Evolutionary conservation across 2,113 vertebrate genomes (phyloP).

Genomic region (Rostratula benghalensis): DNA sequence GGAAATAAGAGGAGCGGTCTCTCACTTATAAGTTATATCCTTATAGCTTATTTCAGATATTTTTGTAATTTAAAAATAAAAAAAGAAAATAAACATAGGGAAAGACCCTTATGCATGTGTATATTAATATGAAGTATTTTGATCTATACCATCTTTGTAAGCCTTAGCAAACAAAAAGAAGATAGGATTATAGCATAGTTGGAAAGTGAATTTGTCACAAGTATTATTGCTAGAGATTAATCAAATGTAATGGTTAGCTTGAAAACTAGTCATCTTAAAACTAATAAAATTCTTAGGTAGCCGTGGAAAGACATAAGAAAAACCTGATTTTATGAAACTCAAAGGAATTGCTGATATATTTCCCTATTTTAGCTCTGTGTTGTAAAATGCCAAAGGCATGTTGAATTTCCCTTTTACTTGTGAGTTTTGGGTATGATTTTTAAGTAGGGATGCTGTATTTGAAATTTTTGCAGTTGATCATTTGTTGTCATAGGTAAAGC

Average conservation of each 20-base stretch:
- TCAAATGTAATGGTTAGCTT: background rate
- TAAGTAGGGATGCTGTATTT: background rate
- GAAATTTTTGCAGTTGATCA: background rate
- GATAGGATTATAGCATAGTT: background rate
- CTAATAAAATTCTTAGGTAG: background rate
- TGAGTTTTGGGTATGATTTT: background rate
- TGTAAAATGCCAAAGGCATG: background rate
- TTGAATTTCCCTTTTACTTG: background rate
- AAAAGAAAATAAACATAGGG: too few relatives aligned
- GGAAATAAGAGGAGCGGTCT: too few relatives aligned
- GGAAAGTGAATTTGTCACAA: background rate
- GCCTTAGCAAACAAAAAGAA: too few relatives aligned
- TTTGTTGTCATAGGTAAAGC: background rate
- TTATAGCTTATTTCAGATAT: too few relatives aligned
- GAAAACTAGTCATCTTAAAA: background rate
- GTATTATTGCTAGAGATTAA: background rate
- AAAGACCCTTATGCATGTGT: too few relatives aligned
- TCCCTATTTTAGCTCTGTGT: background rate
- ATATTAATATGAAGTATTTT: too few relatives aligned
- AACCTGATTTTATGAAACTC: background rate
- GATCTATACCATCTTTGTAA: too few relatives aligned
- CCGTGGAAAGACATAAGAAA: background rate
- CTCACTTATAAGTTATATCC: too few relatives aligned
- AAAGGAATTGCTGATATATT: background rate
- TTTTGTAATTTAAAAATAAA: too few relatives aligned